These are phyloP conservation scores for Platanista minor DNA, from an alignment of 2,113 vertebrate species.

Conservation along the genomic window DNA sequence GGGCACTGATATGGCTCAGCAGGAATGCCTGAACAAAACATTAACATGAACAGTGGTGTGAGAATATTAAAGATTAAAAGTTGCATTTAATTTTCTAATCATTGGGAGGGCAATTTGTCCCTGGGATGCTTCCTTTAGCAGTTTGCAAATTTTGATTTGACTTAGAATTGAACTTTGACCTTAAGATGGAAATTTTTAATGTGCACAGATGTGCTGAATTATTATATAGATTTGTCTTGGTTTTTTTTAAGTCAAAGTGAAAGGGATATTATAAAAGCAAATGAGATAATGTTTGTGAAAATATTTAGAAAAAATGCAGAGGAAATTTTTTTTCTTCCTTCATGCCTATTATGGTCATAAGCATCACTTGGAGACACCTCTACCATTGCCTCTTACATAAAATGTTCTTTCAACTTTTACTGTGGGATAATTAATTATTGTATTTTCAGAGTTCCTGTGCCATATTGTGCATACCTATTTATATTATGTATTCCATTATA, in stretches of 20 bases:
- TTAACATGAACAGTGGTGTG: constrained; percentile 15
- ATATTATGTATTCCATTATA: not conserved
- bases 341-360: not conserved
- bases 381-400: not conserved
- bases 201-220: not conserved
- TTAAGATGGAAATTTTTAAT: constrained; percentile 27
- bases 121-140: constrained; percentile 34
- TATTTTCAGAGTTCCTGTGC: not conserved
- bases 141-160: constrained; percentile 45
- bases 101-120: constrained; percentile 55
- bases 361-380: not conserved
- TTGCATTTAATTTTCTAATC: constrained; percentile 71
- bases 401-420: not conserved
- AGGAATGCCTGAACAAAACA: constrained; percentile 50
- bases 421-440: not conserved
- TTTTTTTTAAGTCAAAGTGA: not conserved
- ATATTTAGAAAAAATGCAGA: not conserved
- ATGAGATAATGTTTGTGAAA: not conserved
- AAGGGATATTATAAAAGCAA: not conserved
- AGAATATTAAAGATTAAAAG: constrained; percentile 67
- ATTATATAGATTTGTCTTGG: not conserved
- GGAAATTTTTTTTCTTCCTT: not conserved
- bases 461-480: not conserved
- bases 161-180: constrained; percentile 69
- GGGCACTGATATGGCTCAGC: constrained; percentile 19